Conservation (phyloP, 2,888 invertebrate genomes). For the Drosophila setosimentum region DNA sequence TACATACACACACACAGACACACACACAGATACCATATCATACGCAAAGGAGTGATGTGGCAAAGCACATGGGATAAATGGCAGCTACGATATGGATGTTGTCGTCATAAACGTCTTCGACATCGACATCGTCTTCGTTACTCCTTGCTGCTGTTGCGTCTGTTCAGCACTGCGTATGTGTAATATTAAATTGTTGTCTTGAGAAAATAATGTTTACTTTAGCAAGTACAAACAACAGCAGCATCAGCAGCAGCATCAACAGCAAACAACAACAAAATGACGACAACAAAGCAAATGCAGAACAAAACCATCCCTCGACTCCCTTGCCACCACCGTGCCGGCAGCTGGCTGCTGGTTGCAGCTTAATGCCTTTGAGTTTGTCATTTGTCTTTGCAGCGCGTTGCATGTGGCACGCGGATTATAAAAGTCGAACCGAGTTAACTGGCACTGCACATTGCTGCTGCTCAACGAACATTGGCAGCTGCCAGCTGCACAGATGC, state of each 20-base stretch:
- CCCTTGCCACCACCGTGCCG: neutral
- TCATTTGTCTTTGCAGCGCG: constrained; percentile 75
- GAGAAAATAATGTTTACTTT: constrained; percentile 76
- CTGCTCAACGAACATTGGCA: constrained; percentile 41
- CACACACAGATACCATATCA: neutral
- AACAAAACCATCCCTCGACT: neutral
- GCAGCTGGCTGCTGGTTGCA: constrained; percentile 39
- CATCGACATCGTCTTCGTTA: neutral
- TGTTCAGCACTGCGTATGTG: constrained; percentile 63
- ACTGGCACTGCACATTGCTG: constrained; percentile 49
- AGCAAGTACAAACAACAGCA: constrained; percentile 56
- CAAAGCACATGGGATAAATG: constrained; percentile 44
- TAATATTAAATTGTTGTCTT: constrained; percentile 78
- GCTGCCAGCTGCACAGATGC: constrained; percentile 42
- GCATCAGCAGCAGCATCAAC: constrained; percentile 34
- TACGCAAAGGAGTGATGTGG: neutral
- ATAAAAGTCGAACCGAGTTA: constrained; percentile 76
- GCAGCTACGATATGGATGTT: constrained; percentile 48
- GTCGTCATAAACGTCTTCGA: constrained; percentile 58
- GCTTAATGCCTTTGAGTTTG: constrained; percentile 79
- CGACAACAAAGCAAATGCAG: neutral
- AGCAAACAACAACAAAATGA: constrained; percentile 20
- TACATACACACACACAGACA: constrained; percentile 1
- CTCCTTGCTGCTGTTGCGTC: constrained; percentile 17
- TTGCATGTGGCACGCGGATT: constrained; percentile 70